Percentiles rank a stretch among this genome's conserved stretches.
Evolutionary conservation across 2,888 invertebrate species (phyloP).

Genomic region (Hyppa rectilinea): DNA sequence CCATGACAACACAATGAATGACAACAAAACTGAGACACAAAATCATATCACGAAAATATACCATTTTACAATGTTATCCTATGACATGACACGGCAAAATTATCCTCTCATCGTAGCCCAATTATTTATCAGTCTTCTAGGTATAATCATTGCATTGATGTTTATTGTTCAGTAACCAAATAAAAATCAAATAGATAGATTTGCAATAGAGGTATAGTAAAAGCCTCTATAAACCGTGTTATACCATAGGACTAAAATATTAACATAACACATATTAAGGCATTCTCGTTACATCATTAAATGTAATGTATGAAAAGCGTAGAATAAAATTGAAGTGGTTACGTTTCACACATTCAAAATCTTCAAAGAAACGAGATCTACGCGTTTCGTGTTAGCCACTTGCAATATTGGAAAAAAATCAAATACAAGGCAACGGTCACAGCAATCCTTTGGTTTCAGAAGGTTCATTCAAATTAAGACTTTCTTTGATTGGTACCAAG

Average conservation of each 20-base stretch:
- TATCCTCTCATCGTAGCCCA: background rate
- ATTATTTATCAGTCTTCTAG: background rate
- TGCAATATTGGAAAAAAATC: constrained; percentile 10
- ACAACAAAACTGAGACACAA: constrained; percentile 21
- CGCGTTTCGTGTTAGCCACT: constrained; percentile 35
- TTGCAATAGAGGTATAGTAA: background rate
- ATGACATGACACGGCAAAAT: constrained; percentile 22
- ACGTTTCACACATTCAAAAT: constrained; percentile 24
- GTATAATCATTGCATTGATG: constrained; percentile 1
- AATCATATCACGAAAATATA: constrained; percentile 20
- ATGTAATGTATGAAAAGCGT: constrained; percentile 26
- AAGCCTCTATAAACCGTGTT: background rate
- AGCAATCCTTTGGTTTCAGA: background rate
- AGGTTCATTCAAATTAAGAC: background rate
- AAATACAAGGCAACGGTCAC: constrained; percentile 12
- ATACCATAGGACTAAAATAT: constrained; percentile 18
- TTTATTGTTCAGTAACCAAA: constrained; percentile 7
- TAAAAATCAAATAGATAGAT: background rate
- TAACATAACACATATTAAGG: constrained; percentile 10
- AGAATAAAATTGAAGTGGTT: constrained; percentile 18
- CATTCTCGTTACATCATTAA: background rate
- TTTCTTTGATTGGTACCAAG: background rate
- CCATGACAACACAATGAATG: constrained; percentile 7
- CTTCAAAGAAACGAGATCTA: constrained; percentile 46
- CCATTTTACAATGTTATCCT: constrained; percentile 15